phyloP scores from a whole-genome alignment of 2,888 invertebrate species.

The Empis livida region DNA sequence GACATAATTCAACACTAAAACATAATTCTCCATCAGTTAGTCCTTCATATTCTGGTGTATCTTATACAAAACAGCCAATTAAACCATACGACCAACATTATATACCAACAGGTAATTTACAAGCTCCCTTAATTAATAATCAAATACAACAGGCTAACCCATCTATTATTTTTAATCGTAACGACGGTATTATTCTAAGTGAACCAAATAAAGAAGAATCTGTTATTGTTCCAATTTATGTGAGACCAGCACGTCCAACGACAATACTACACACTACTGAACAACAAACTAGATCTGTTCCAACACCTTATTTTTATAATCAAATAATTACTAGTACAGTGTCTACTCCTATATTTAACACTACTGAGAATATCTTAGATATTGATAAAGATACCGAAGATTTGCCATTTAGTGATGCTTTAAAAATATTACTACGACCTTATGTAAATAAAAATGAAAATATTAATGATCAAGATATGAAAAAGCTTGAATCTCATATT shows the following conservation, averaged over 20 bases:
- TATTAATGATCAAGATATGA: conserved; percentile 20
- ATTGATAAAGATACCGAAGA: conserved; percentile 10
- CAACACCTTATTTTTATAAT: neutral
- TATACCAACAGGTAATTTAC: no score
- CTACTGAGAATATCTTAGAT: conserved; percentile 5
- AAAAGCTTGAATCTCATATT: conserved; percentile 25
- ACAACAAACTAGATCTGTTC: neutral
- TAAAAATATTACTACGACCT: conserved; percentile 26
- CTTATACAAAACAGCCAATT: conserved; percentile 17
- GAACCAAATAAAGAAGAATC: conserved; percentile 1
- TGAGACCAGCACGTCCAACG: conserved; percentile 2
- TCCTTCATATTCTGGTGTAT: conserved; percentile 26
- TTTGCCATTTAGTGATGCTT: conserved; percentile 24
- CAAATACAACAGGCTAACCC: conserved; percentile 4
- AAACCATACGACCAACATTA: no score
- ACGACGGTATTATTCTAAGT: conserved; percentile 7
- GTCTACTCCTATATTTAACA: neutral
- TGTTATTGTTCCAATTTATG: conserved; percentile 2
- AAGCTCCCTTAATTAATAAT: conserved; percentile 18
- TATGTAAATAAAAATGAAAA: conserved; percentile 27
- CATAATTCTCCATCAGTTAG: conserved; percentile 11
- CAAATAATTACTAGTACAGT: neutral
- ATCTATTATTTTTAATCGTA: conserved; percentile 10
- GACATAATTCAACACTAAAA: neutral
- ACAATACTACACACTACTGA: conserved; percentile 4